Evolutionary conservation across 2,113 vertebrate genomes (phyloP), one percentile per base, ranked within the genome.

Genomic region (Cathartes aura): DNA sequence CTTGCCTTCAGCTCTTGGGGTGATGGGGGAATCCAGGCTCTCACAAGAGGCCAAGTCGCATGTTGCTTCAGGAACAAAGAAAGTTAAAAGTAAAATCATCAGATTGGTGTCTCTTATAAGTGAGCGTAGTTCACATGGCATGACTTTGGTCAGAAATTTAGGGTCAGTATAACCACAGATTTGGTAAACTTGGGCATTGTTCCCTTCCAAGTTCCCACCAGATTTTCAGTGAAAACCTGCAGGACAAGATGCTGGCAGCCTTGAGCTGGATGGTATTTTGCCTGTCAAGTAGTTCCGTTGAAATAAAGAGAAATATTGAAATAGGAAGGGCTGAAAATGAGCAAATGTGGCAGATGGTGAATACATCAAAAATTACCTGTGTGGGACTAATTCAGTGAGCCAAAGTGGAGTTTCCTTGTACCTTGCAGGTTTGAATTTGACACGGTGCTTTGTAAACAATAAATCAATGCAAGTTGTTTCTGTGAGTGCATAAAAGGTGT

Each of bases 401-500:
- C 79, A 45, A 16, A 55, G 81, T 20, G 5, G 90, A 93, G 87
- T 83, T 71, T 67, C 53, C 87, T 63, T 0, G 1, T 70, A 10
- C 71, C 90, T 96, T 62, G 63, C 89, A 93, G 84, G 75, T 89
- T 74, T 48, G 95, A 95, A 66, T 81, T 67, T 24, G 9, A 38
- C 93, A 43, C 17, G 12, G 42, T 63, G 73, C 87, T 40, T 36
- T 38, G 74, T 94, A 90, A 94, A 96, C 97, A 87, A 91, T 93
- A 96, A 95, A 90, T 96, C 97, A 89, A 79, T 53, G 80, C 70
- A 63, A 45, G 89, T 94, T 95, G 85, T 97, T 93, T 90, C 92
- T 91, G 47, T 71, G 83, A 92, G 90, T 91, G 95, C 87, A 11
- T 96, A 93, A 96, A 97, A 96, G 95, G 96, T 95, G 96, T 96